Percentiles rank a stretch among this genome's conserved stretches.
These are phyloP conservation scores for Oreochromis spilurus DNA, from an alignment of 2,113 vertebrate genomes.

Conservation along the genomic window DNA sequence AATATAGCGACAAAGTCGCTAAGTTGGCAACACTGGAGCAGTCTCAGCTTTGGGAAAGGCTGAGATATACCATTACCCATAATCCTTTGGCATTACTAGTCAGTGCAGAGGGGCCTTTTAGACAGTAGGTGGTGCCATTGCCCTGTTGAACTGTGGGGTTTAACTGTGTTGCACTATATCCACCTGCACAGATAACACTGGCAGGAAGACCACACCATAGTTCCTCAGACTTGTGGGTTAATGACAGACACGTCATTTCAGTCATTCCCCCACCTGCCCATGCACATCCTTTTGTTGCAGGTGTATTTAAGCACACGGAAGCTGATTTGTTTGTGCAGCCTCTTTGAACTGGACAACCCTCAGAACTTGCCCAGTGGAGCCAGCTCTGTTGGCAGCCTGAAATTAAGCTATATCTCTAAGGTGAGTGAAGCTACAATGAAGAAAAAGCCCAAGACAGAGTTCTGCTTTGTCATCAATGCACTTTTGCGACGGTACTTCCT, in stretches of 20 bases:
- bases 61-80: too few relatives aligned
- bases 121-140: too few relatives aligned
- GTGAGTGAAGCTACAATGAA: conserved; percentile 86
- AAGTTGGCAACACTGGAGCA: too few relatives aligned
- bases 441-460: conserved; percentile 91
- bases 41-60: too few relatives aligned
- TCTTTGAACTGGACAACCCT: neutral
- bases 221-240: neutral
- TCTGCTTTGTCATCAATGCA: conserved; percentile 95
- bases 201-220: too few relatives aligned
- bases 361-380: conserved; percentile 91
- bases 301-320: neutral
- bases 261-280: neutral
- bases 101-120: too few relatives aligned
- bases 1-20: too few relatives aligned
- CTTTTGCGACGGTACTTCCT: conserved; percentile 90
- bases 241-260: neutral
- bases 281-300: neutral
- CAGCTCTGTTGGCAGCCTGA: conserved; percentile 84
- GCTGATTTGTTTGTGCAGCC: neutral
- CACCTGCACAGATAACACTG: too few relatives aligned
- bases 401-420: conserved; percentile 95
- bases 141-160: too few relatives aligned
- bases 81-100: too few relatives aligned
- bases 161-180: too few relatives aligned